Conservation (phyloP, 2,113 vertebrate genomes). For the Anarhynchus alexandrinus region DNA sequence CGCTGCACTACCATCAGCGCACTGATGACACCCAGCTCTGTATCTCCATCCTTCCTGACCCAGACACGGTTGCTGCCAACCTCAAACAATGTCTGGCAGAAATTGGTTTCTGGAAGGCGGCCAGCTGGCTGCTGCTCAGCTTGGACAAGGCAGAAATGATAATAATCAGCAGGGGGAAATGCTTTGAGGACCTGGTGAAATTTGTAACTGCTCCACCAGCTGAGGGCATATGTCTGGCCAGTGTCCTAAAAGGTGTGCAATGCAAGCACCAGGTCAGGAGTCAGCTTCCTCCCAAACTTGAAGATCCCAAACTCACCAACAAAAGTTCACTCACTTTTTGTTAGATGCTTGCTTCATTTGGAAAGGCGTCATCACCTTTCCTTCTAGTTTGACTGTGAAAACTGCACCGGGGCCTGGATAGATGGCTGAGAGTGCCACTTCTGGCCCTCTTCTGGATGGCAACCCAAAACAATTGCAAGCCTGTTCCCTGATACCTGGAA, state of each 20-base stretch:
- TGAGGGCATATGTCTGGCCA: neutral
- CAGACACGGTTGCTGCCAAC: constrained; percentile 47
- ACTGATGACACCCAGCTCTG: neutral
- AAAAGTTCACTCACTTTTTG: neutral
- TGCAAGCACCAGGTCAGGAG: neutral
- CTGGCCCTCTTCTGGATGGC: neutral
- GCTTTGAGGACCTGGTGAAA: constrained; percentile 22
- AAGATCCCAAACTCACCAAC: neutral
- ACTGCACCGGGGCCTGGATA: neutral
- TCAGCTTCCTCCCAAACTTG: neutral
- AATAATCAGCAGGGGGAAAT: neutral
- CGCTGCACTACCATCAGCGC: neutral
- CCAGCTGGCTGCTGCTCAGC: constrained; percentile 51
- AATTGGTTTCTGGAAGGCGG: constrained; percentile 21
- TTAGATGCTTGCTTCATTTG: neutral
- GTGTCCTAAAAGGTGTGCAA: neutral
- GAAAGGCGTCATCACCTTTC: neutral
- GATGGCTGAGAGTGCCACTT: neutral
- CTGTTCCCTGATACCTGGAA: neutral
- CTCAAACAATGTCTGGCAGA: constrained; percentile 48
- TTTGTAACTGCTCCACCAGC: constrained; percentile 6
- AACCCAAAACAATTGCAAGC: neutral
- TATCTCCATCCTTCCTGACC: constrained; percentile 10
- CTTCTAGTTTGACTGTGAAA: neutral
- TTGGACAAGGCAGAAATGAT: constrained; percentile 37